Conservation (phyloP, 1,140 invertebrate genomes). For the Leucophenga varia region DNA sequence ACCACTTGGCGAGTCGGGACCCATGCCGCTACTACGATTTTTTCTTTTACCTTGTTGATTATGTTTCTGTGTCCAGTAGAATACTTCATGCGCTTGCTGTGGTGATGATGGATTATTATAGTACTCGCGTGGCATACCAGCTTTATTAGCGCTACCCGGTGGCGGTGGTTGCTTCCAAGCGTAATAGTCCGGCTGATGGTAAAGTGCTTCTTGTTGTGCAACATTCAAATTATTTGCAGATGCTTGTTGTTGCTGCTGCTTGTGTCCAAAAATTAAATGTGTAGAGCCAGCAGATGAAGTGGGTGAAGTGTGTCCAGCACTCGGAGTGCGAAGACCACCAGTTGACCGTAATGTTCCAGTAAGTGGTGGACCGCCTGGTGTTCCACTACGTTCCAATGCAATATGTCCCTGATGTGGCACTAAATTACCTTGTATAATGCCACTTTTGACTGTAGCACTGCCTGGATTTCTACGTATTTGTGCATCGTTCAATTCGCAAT, state of each 20-base stretch:
- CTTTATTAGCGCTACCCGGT: conserved; percentile 6
- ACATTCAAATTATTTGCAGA: conserved; percentile 11
- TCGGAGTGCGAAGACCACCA: conserved; percentile 25
- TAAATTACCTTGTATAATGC: conserved; percentile 34
- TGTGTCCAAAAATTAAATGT: conserved; percentile 48
- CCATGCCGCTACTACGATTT: conserved; percentile 32
- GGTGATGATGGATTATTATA: conserved; percentile 40
- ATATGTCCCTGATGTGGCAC: conserved; percentile 32
- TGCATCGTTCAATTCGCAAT: conserved; percentile 43
- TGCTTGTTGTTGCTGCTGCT: conserved; percentile 34
- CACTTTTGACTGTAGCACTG: conserved; percentile 32
- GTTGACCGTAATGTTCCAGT: conserved; percentile 39
- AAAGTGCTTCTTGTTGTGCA: conserved; percentile 38
- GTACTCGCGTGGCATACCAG: conserved; percentile 25
- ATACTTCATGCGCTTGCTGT: conserved; percentile 47
- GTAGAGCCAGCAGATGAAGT: conserved; percentile 53
- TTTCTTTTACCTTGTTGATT: conserved; percentile 48
- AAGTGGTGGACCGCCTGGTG: not conserved
- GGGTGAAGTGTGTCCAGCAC: conserved; percentile 44
- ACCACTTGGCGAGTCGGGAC: conserved; percentile 43
- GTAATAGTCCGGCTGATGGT: conserved; percentile 51
- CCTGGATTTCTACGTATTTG: conserved; percentile 18
- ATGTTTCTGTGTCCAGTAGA: conserved; percentile 53
- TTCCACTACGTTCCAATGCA: conserved; percentile 27
- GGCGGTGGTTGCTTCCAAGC: conserved; percentile 39